Percentiles rank a stretch among this genome's conserved stretches.
Evolutionary conservation across 2,797 vertebrate genomes (phyloP).

Genomic region (Pygocentrus nattereri): DNA sequence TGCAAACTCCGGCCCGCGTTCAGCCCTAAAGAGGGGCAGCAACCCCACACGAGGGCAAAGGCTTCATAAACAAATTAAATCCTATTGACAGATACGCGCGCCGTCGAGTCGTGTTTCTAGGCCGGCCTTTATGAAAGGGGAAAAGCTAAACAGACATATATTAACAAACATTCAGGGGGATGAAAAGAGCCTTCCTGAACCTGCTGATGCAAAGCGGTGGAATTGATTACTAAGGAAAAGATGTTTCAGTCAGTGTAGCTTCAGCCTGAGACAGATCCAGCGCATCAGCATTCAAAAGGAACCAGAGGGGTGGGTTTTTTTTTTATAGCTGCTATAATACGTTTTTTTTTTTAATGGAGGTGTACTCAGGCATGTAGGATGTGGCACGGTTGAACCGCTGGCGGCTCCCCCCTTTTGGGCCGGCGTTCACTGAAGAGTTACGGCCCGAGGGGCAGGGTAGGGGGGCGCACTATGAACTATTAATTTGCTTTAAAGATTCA

Average conservation of each 20-base stretch:
- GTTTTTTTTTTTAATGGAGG: conserved; percentile 52
- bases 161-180: background rate
- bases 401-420: background rate
- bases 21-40: conserved; percentile 18
- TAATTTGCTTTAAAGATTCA: conserved; percentile 62
- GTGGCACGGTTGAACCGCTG: conserved; percentile 15
- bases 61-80: conserved; percentile 36
- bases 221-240: conserved; percentile 24
- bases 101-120: background rate
- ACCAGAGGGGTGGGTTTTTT: conserved; percentile 1
- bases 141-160: conserved; percentile 3
- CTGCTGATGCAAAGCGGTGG: conserved; percentile 18
- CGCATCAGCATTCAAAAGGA: conserved; percentile 51
- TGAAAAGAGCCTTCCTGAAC: background rate
- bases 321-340: conserved; percentile 51
- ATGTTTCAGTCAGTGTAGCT: conserved; percentile 1
- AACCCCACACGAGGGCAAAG: background rate
- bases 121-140: background rate
- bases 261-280: background rate
- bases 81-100: conserved; percentile 23
- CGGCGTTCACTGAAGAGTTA: conserved; percentile 10
- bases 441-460: background rate
- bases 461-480: conserved; percentile 56
- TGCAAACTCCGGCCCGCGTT: conserved; percentile 5
- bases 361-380: conserved; percentile 45